Evolutionary conservation across 2,797 vertebrate species (phyloP), one percentile per base, ranked within the genome.

Genomic region (Acrossocheilus wenchowensis): DNA sequence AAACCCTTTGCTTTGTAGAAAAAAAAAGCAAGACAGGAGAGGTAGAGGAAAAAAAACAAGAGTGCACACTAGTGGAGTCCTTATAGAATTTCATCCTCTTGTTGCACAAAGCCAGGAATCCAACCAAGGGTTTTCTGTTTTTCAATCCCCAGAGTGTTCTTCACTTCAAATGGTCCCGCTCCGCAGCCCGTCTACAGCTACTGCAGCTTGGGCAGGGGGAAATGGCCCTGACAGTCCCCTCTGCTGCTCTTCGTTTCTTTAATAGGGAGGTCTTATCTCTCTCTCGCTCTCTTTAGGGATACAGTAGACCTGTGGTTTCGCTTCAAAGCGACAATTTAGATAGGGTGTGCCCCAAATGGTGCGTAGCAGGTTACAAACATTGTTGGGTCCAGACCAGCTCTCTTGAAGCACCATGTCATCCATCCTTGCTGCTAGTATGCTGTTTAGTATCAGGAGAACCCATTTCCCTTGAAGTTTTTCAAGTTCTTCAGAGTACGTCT

Each of bases 311-410:
- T 81, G 77, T 54, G 48, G 57, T 78, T 62, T 54, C 43, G 41
- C 84, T 88, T 89, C 79, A 88, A 86, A 90, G 89, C 57, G 26
- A 71, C 23, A 36, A 8, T 68, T 83, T 85, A 81, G 64, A 73
- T 89, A 81, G 83, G 82, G 84, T 81, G 81, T 78, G 74, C 77
- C 87, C 92, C 92, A 93, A 94, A 93, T 93, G 93, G 92, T 94
- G 92, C 93, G 90, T 94, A 91, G 92, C 92, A 91, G 92, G 92
- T 90, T 92, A 94, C 92, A 93, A 92, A 93, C 93, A 91, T 92
- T 91, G 92, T 48, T 60, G 64, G 79, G 92, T 91, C 92, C 91
- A 91, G 91, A 92, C 91, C 90, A 91, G 91, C 91, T 91, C 90
- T 74, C 74, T 74, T 73, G 62, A 87, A 87, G 54, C 64, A 45